Percentiles rank a stretch among this genome's conserved stretches.
Conservation (phyloP, 2,888 invertebrate species). For the Hirtodrosophila duncani region DNA sequence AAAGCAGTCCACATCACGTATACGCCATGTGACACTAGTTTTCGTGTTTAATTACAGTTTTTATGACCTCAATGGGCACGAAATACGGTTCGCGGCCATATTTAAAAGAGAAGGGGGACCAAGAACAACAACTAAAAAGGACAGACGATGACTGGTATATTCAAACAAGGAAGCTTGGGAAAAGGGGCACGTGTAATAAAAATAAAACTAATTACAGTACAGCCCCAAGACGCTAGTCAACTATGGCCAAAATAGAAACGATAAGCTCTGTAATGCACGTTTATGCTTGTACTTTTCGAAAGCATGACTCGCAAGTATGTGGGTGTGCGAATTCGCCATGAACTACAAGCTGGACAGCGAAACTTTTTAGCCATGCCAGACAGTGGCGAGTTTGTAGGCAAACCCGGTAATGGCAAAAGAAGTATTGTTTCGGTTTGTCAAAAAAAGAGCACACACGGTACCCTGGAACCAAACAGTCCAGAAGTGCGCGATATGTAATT, state of each 20-base stretch:
- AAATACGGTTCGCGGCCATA: conserved; percentile 48
- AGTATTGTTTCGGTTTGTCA: conserved; percentile 39
- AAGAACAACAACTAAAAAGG: conserved; percentile 18
- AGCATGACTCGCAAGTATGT: not conserved
- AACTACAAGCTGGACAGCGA: conserved; percentile 32
- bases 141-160: conserved; percentile 27
- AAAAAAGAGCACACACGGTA: conserved; percentile 17
- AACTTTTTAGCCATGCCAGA: conserved; percentile 5
- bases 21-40: conserved; percentile 68
- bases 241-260: no score
- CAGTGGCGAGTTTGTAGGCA: conserved; percentile 9
- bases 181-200: conserved; percentile 56
- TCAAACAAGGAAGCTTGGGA: conserved; percentile 15
- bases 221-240: conserved; percentile 2
- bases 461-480: conserved; percentile 4
- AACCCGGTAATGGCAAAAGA: conserved; percentile 36
- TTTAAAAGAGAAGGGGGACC: conserved; percentile 24
- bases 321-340: conserved; percentile 14
- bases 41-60: conserved; percentile 65
- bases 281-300: conserved; percentile 16
- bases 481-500: no score
- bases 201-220: conserved; percentile 62
- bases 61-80: conserved; percentile 45
- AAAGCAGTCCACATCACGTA: conserved; percentile 57
- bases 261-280: conserved; percentile 24